Percentiles rank a stretch among this genome's conserved stretches.
phyloP scores from a whole-genome alignment of 2,113 vertebrate genomes.

The Noturus placidus region DNA sequence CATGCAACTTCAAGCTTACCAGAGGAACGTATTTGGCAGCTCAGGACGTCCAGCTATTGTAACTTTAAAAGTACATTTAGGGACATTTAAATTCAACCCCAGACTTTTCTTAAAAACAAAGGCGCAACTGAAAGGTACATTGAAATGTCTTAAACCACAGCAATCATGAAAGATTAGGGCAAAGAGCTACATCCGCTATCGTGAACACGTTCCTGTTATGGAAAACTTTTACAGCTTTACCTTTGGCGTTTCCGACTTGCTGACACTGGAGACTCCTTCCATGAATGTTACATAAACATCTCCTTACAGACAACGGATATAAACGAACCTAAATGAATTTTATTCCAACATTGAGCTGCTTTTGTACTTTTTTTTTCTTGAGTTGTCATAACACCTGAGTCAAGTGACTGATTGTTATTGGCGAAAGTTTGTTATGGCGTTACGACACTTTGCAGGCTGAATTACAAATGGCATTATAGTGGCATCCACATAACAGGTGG shows the following conservation, averaged over 20 bases:
- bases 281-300: background rate
- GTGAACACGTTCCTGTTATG: background rate
- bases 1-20: background rate
- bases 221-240: background rate
- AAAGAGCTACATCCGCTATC: background rate
- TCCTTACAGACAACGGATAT: too few relatives aligned
- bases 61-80: too few relatives aligned
- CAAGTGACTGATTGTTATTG: background rate
- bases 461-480: background rate
- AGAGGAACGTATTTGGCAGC: background rate
- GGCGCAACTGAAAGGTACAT: background rate
- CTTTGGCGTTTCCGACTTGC: background rate
- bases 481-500: too few relatives aligned
- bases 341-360: background rate
- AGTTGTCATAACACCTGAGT: background rate
- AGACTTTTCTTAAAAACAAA: background rate
- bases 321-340: background rate
- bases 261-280: background rate
- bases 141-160: background rate
- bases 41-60: too few relatives aligned
- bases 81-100: too few relatives aligned
- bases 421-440: background rate
- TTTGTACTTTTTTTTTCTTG: background rate
- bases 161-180: background rate
- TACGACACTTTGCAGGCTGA: background rate